A percentile compares a stretch with the other conserved stretches of the same genome.
Evolutionary conservation across 1,140 invertebrate species (phyloP).

Genomic region (Drosophila miranda): DNA sequence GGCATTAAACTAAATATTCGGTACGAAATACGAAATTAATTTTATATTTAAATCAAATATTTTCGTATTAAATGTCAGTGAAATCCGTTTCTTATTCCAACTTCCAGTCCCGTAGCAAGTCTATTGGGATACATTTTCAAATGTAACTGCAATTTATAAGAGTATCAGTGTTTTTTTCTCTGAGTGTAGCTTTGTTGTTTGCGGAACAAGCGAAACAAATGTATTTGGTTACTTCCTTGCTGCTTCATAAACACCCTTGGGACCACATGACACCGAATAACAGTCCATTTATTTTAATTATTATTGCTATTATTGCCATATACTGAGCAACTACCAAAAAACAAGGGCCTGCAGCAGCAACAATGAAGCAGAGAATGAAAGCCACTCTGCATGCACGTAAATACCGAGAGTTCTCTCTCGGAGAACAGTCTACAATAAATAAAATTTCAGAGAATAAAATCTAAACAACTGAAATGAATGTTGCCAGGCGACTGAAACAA

Average conservation of each 20-base stretch:
- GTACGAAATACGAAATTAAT: no score
- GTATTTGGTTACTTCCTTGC: constrained; percentile 8
- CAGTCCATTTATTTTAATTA: constrained; percentile 67
- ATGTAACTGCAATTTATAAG: no score
- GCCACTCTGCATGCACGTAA: constrained; percentile 26
- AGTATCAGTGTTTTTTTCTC: no score
- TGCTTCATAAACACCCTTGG: constrained; percentile 25
- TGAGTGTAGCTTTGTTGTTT: no score
- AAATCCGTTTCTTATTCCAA: no score
- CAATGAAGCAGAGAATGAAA: constrained; percentile 4
- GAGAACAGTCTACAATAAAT: constrained; percentile 57
- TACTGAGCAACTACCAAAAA: constrained; percentile 33
- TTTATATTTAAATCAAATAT: no score
- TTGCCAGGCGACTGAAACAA: constrained; percentile 47
- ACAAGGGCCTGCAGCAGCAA: constrained; percentile 27
- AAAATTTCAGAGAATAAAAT: constrained; percentile 71
- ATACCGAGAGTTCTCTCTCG: constrained; percentile 19
- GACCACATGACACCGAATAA: constrained; percentile 32
- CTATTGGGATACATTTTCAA: no score
- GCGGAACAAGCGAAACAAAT: background rate
- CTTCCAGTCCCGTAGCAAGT: no score
- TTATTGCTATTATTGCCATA: constrained; percentile 58
- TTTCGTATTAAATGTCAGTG: no score
- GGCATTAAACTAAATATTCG: no score
- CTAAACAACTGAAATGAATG: constrained; percentile 78